Percentiles rank a stretch among this genome's conserved stretches.
Conservation (phyloP, 2,888 invertebrate species). For the Teleogryllus oceanicus region DNA sequence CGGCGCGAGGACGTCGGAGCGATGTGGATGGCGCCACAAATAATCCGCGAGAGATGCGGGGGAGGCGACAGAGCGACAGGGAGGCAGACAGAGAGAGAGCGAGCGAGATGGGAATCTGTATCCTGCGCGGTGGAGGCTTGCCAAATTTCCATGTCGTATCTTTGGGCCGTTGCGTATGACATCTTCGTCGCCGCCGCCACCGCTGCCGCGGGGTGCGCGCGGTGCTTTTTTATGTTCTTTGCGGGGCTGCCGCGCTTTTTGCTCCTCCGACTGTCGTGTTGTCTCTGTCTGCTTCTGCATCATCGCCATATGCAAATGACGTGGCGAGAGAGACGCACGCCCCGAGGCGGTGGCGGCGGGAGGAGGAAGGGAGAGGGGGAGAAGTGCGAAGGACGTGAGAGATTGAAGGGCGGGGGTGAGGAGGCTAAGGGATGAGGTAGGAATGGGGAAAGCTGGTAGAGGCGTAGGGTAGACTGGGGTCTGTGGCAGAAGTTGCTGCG, state of each 20-base stretch:
- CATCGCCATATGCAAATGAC: slow-evolving; percentile 18
- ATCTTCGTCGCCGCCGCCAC: neutral
- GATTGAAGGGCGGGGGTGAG: neutral
- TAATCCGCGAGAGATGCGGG: too few species aligned
- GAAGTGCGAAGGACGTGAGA: neutral
- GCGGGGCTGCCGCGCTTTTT: neutral
- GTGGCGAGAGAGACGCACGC: neutral
- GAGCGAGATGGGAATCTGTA: neutral
- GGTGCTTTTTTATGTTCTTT: neutral
- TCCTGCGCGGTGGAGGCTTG: neutral
- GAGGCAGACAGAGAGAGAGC: neutral
- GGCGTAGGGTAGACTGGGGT: neutral
- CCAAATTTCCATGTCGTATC: slow-evolving; percentile 18
- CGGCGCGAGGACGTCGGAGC: too few species aligned
- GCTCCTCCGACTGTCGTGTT: slow-evolving; percentile 18
- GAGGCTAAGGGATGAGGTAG: too few species aligned
- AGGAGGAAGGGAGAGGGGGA: neutral
- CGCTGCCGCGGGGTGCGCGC: neutral
- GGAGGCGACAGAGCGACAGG: too few species aligned
- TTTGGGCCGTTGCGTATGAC: neutral
- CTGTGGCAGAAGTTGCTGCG: neutral
- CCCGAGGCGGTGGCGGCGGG: neutral
- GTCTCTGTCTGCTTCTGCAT: slow-evolving; percentile 18
- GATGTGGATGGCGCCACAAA: neutral
- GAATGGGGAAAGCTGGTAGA: too few species aligned